A percentile compares a stretch with the other conserved stretches of the same genome.
phyloP scores from a whole-genome alignment of 2,888 invertebrate species.

The Plebejus melissa region DNA sequence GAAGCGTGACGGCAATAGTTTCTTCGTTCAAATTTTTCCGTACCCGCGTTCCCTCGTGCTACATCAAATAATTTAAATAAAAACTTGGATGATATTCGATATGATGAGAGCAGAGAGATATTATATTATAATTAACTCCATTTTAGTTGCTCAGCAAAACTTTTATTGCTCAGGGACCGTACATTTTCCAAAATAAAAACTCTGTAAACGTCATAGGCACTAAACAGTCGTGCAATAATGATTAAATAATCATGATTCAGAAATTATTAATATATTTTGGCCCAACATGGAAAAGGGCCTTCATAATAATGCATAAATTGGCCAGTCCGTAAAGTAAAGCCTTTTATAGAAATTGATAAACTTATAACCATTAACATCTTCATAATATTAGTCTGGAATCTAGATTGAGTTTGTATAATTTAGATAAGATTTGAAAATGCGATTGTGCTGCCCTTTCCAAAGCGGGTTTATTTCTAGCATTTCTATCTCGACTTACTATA shows the following conservation, averaged over 20 bases:
- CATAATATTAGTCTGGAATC: neutral
- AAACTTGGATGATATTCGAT: neutral
- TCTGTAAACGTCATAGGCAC: no score
- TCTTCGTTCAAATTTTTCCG: no score
- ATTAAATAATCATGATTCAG: no score
- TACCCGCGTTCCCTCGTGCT: neutral
- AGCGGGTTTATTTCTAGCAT: constrained; percentile 19
- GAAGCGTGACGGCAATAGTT: no score
- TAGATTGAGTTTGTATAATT: constrained; percentile 18
- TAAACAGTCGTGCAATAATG: no score
- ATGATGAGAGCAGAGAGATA: no score
- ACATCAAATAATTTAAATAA: neutral
- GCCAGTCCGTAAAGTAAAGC: constrained; percentile 8
- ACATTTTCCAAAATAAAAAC: no score
- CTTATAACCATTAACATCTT: constrained; percentile 15
- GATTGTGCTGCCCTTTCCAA: constrained; percentile 24
- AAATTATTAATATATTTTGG: no score
- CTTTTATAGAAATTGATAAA: constrained; percentile 18
- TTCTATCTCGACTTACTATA: constrained; percentile 10
- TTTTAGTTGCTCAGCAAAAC: no score
- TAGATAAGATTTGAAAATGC: constrained; percentile 26
- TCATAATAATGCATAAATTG: neutral
- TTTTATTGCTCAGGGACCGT: no score
- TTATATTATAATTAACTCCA: no score
- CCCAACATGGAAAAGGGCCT: neutral